Percentiles rank a stretch among this genome's conserved stretches.
phyloP scores from a whole-genome alignment of 2,888 invertebrate species.

The Troglohyphantes excavatus region DNA sequence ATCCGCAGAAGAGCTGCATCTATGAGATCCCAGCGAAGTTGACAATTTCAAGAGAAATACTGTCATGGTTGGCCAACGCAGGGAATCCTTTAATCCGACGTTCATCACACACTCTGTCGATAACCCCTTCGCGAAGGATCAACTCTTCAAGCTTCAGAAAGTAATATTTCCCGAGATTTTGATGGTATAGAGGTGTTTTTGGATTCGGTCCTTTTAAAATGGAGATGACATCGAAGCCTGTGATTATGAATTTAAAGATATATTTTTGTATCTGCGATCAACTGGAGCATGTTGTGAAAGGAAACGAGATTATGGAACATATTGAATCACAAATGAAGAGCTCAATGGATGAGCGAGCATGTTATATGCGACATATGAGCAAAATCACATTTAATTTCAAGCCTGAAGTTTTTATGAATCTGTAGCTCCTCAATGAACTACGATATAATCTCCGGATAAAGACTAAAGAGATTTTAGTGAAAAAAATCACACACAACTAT shows the following conservation, averaged over 20 bases:
- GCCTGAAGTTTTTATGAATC: no score
- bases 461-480: no score
- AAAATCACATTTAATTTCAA: no score
- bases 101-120: slow-evolving; percentile 45
- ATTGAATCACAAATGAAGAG: no score
- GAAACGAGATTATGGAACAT: neutral
- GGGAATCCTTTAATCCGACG: slow-evolving; percentile 35
- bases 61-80: slow-evolving; percentile 53
- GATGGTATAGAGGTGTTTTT: neutral
- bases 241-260: neutral
- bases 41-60: slow-evolving; percentile 7
- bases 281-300: neutral
- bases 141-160: slow-evolving; percentile 22
- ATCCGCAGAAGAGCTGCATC: neutral
- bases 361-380: no score
- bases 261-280: neutral
- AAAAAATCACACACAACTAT: no score
- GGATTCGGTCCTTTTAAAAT: neutral
- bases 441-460: no score
- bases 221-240: neutral
- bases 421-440: no score
- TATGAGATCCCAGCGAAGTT: neutral
- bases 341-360: no score
- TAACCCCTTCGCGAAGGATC: slow-evolving; percentile 54
- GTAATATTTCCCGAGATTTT: neutral